Evolutionary conservation across 2,113 vertebrate genomes (phyloP).

Genomic region (Coptodon rendalli): DNA sequence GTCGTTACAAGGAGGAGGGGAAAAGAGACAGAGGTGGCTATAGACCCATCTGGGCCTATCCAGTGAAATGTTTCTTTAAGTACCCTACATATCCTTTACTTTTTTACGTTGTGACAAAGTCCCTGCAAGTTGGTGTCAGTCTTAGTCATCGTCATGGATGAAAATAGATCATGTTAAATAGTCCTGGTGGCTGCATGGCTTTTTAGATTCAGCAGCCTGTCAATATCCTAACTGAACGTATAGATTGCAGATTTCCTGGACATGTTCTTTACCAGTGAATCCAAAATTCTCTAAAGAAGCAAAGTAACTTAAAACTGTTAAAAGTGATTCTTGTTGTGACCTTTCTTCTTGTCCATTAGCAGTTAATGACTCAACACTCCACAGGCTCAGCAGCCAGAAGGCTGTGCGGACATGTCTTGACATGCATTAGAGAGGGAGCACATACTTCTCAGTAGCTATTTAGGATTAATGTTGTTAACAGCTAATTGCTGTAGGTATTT

Average conservation of each 20-base stretch:
- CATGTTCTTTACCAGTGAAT: neutral
- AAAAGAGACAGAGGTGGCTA: neutral
- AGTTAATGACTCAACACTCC: constrained; percentile 4
- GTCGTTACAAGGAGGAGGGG: neutral
- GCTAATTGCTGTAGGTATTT: neutral
- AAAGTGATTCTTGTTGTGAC: neutral
- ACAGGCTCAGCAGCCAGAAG: constrained; percentile 3
- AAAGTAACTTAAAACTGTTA: neutral
- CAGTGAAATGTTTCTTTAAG: constrained; percentile 9
- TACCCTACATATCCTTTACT: neutral
- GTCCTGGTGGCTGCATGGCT: neutral
- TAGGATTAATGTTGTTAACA: neutral
- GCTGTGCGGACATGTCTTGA: constrained; percentile 30
- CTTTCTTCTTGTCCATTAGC: neutral
- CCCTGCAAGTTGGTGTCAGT: neutral
- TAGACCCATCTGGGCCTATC: neutral
- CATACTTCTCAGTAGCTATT: neutral
- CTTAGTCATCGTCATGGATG: neutral
- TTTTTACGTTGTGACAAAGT: neutral
- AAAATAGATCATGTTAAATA: neutral
- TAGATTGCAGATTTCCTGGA: neutral
- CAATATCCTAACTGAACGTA: neutral
- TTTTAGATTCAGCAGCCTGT: neutral
- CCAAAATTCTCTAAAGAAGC: neutral
- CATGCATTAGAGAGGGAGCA: constrained; percentile 5